phyloP scores from a whole-genome alignment of 2,888 invertebrate species.

The Leptopterna dolabrata region DNA sequence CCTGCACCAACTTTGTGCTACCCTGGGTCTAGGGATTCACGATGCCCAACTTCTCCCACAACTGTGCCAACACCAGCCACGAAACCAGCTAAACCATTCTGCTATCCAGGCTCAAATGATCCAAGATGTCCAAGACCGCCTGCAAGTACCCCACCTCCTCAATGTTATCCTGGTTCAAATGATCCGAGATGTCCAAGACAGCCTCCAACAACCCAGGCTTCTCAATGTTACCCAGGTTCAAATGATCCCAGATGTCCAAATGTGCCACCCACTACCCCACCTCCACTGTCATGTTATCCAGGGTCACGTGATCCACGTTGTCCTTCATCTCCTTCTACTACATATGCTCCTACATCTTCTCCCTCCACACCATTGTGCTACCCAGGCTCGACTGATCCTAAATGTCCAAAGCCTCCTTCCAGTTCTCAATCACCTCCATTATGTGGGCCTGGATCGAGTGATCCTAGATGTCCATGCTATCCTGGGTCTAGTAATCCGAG shows the following conservation, averaged over 20 bases:
- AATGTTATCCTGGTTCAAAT: slow-evolving; percentile 66
- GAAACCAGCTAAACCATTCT: slow-evolving; percentile 56
- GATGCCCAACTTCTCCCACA: slow-evolving; percentile 65
- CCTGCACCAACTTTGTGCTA: slow-evolving; percentile 63
- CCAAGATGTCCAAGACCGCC: slow-evolving; percentile 65
- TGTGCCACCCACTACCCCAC: slow-evolving; percentile 63
- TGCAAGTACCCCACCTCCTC: slow-evolving; percentile 31
- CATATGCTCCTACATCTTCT: too few species aligned
- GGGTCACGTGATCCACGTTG: slow-evolving; percentile 67
- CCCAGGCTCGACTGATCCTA: slow-evolving; percentile 59
- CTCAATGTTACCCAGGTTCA: slow-evolving; percentile 66
- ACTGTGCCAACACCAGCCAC: slow-evolving; percentile 54
- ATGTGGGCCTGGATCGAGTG: neutral
- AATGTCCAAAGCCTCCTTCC: slow-evolving; percentile 56
- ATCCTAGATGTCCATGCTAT: neutral
- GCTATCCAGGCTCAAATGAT: slow-evolving; percentile 65
- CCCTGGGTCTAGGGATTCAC: slow-evolving; percentile 65
- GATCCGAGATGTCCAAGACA: slow-evolving; percentile 65
- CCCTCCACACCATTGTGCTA: slow-evolving; percentile 48
- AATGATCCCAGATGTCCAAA: slow-evolving; percentile 66
- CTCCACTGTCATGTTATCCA: slow-evolving; percentile 66
- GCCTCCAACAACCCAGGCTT: slow-evolving; percentile 36
- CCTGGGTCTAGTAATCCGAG: neutral
- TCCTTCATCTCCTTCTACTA: slow-evolving; percentile 59
- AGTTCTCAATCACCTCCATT: slow-evolving; percentile 61